Evolutionary conservation across 2,113 vertebrate genomes (phyloP).

Genomic region (Triplophysa tibetana): DNA sequence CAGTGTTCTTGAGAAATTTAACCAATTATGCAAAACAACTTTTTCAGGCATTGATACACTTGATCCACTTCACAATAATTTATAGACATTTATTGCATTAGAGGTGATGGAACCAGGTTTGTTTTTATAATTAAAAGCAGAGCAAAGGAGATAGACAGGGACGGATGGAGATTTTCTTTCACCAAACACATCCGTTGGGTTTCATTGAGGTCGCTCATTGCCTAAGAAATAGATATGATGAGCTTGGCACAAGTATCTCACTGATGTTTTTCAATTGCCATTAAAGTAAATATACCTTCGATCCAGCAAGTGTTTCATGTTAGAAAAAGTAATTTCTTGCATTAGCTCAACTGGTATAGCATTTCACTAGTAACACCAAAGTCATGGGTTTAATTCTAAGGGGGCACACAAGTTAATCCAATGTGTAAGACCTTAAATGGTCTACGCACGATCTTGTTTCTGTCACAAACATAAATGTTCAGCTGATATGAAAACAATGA

Average conservation of each 20-base stretch:
- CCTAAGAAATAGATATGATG: conserved; percentile 71
- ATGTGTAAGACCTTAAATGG: no score
- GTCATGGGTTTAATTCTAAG: no score
- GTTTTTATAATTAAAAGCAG: conserved; percentile 12
- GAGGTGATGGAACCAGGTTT: conserved; percentile 5
- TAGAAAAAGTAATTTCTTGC: conserved; percentile 39
- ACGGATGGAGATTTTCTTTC: not conserved
- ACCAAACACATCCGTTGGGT: conserved; percentile 32
- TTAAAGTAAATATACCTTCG: not conserved
- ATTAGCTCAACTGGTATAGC: not conserved
- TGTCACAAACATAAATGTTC: no score
- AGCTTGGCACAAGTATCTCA: conserved; percentile 59
- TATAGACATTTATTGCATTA: not conserved
- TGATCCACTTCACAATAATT: not conserved
- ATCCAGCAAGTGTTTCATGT: not conserved
- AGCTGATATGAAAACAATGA: not conserved
- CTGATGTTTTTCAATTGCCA: conserved; percentile 24
- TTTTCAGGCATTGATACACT: not conserved
- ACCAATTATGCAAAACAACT: not conserved
- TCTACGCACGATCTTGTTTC: no score
- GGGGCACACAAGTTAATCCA: no score
- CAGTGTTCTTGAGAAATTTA: not conserved
- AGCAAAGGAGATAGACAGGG: not conserved
- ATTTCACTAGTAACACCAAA: no score
- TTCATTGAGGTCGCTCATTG: conserved; percentile 65